phyloP scores from a whole-genome alignment of 2,797 vertebrate species.

The Glyptemys insculpta region DNA sequence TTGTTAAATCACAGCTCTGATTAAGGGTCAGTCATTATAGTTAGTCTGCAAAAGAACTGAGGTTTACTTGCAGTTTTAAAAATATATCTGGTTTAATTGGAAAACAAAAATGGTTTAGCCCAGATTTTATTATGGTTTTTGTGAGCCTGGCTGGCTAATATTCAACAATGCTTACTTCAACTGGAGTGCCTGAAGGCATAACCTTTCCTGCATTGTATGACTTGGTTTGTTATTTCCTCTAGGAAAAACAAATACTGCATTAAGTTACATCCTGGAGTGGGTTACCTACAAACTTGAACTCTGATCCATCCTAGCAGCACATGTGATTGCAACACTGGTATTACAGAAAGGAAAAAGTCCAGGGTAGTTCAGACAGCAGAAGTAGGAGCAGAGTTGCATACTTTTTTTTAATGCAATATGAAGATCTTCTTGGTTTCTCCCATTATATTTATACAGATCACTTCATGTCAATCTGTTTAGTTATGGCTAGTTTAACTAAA shows the following conservation, averaged over 20 bases:
- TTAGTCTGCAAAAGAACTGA: constrained; percentile 10
- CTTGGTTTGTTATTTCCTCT: not conserved
- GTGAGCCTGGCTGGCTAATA: constrained; percentile 17
- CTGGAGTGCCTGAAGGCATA: not conserved
- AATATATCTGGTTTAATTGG: constrained; percentile 15
- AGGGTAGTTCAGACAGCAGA: not conserved
- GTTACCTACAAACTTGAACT: not conserved
- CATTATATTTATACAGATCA: not conserved
- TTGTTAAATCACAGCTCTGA: not conserved
- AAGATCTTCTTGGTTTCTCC: not conserved
- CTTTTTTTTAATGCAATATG: not conserved
- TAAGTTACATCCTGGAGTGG: not conserved
- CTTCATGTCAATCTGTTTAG: not conserved
- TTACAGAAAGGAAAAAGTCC: not conserved
- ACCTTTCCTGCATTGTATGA: not conserved
- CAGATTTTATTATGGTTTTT: constrained; percentile 1
- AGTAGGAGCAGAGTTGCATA: not conserved
- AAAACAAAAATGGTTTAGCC: not conserved
- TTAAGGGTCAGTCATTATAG: not conserved
- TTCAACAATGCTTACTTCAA: constrained; percentile 11
- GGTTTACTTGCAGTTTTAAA: not conserved
- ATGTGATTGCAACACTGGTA: not conserved
- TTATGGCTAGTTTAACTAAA: not conserved
- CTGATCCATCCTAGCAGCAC: not conserved
- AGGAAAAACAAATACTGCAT: not conserved